Percentiles rank a stretch among this genome's conserved stretches.
Evolutionary conservation across 2,888 invertebrate species (phyloP).

Genomic region (Nomada lathburiana): DNA sequence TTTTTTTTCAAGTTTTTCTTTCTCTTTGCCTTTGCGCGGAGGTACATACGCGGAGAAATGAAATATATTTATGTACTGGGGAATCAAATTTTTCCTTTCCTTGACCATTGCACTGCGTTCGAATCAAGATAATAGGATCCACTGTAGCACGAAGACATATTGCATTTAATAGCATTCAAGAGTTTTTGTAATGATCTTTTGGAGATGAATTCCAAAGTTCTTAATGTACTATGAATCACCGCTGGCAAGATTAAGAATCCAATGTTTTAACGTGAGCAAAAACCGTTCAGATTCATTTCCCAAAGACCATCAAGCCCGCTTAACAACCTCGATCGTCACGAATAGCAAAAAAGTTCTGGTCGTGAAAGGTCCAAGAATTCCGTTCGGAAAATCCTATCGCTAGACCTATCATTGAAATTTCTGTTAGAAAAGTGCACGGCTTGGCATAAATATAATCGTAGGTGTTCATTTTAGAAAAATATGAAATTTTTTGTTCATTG

Average conservation of each 20-base stretch:
- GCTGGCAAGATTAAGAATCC: background rate
- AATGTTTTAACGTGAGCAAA: background rate
- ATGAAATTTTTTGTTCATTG: slow-evolving; percentile 42
- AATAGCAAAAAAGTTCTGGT: background rate
- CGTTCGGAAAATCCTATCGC: slow-evolving; percentile 18
- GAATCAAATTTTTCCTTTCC: background rate
- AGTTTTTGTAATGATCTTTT: background rate
- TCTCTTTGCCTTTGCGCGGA: background rate
- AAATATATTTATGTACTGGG: background rate
- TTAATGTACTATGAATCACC: background rate
- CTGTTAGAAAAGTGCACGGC: slow-evolving; percentile 38
- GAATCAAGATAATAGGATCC: too few species aligned
- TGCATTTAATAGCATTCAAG: background rate
- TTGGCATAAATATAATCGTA: slow-evolving; percentile 32
- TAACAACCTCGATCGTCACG: background rate
- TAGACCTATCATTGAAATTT: slow-evolving; percentile 22
- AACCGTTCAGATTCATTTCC: background rate
- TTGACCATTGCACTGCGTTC: background rate
- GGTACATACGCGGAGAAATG: background rate
- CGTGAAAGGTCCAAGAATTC: background rate
- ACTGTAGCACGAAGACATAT: too few species aligned
- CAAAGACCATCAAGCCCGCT: background rate
- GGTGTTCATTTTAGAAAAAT: slow-evolving; percentile 32
- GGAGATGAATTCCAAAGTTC: background rate
- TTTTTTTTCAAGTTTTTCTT: background rate